Base-by-base conservation (phyloP, 2,113 vertebrate genomes). In the Dissostichus mawsoni region DNA sequence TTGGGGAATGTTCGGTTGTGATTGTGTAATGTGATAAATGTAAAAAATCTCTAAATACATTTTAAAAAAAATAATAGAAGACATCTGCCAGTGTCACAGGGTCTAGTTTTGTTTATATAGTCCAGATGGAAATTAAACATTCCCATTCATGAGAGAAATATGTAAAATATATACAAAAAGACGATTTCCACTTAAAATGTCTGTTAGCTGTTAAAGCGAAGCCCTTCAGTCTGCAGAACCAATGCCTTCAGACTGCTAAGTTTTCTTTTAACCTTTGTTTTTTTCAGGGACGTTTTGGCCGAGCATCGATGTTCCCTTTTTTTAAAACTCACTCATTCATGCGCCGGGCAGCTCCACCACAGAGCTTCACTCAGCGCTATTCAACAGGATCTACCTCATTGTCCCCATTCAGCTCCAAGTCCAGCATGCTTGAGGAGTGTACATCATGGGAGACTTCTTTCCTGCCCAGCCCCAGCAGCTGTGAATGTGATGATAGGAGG, bases 401-500 rank as follows among this genome's bases (percentile, higher is more conserved):
- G 67, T 77, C 52, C 29, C 51, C 64, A 52, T 72, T 71, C 72
- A 67, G 10, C 74, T 67, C 17, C 68, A 62, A 74, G 55, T 69
- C 58, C 76, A 20, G 71, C 52, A 25, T 79, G 68, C 74, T 74
- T 48, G 45, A 76, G 82, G 74, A 77, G 76, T 4, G 50, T 41
- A 76, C 76, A 77, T 84, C 85, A 88, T 89, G 82, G 84, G 81
- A 90, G 77, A 61, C 75, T 48, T 59, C 53, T 36, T 36, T 51
- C 8, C 50, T 53, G 11, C 61, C 77, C 58, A 9, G 14, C 80
- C 82, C 70, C 80, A 9, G 85, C 92, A 92, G 90, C 92, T 93
- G 92, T 47, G 77, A 88, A 90, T 91, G 89, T 68, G 83, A 86
- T 87, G 89, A 90, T 84, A 80, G 87, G 79, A 85, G 85, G 0